These are phyloP conservation scores for Amphiduros pacificus DNA, from an alignment of 2,888 invertebrate species.

Conservation along the genomic window DNA sequence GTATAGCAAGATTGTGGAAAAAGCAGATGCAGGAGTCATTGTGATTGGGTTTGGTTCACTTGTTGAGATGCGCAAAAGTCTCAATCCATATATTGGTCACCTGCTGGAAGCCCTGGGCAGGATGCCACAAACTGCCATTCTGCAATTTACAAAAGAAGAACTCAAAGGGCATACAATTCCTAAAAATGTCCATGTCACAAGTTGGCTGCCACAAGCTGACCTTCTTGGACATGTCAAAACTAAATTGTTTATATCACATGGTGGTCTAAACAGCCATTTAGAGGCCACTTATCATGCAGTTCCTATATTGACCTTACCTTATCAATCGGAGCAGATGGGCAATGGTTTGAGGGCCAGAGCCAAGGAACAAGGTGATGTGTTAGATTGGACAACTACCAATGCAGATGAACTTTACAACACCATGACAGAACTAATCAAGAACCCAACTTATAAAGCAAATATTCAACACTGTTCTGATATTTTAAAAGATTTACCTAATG, in stretches of 20 bases:
- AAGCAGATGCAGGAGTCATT: too few species aligned
- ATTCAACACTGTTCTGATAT: constrained; percentile 11
- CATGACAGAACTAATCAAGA: constrained; percentile 1
- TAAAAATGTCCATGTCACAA: constrained; percentile 1
- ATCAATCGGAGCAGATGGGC: constrained; percentile 9
- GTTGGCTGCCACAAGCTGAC: constrained; percentile 17
- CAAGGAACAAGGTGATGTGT: constrained; percentile 2
- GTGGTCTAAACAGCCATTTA: constrained; percentile 16
- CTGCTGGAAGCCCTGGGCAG: constrained; percentile 1
- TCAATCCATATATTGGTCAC: neutral
- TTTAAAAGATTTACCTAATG: constrained; percentile 4
- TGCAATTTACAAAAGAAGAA: too few species aligned
- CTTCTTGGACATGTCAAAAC: constrained; percentile 17
- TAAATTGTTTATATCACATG: constrained; percentile 19
- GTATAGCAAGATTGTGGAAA: too few species aligned
- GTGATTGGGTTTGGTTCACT: constrained; percentile 14
- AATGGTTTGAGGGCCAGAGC: neutral
- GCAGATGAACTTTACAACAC: constrained; percentile 8
- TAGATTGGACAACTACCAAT: constrained; percentile 1
- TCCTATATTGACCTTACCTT: constrained; percentile 15
- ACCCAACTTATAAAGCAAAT: neutral
- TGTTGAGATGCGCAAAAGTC: neutral
- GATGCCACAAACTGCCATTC: too few species aligned
- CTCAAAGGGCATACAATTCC: too few species aligned
- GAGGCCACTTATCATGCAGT: constrained; percentile 21